phyloP scores from a whole-genome alignment of 2,113 vertebrate species.

The Cercopithecus mona region DNA sequence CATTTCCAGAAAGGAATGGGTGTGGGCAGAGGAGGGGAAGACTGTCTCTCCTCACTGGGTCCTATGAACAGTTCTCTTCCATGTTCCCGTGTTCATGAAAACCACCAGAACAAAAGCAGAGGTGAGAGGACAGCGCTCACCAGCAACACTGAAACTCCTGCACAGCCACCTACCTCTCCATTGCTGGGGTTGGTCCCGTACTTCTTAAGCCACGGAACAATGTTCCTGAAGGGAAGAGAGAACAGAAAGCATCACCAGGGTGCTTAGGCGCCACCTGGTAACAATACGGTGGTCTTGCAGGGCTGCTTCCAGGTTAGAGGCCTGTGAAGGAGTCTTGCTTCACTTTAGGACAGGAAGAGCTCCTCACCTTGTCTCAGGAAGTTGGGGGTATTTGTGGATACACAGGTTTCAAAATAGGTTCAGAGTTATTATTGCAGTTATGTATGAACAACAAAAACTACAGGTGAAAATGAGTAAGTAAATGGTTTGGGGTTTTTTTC shows the following conservation, averaged over 20 bases:
- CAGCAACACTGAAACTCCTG: neutral
- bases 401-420: neutral
- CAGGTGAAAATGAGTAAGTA: neutral
- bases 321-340: no score
- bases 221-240: constrained; percentile 88
- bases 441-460: neutral
- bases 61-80: neutral
- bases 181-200: constrained; percentile 95
- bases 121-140: no score
- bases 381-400: neutral
- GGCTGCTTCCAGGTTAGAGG: neutral
- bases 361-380: neutral
- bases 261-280: rapidly evolving
- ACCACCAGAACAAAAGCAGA: neutral
- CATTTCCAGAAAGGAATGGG: neutral
- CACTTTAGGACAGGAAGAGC: neutral
- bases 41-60: neutral
- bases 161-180: constrained; percentile 90
- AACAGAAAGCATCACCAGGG: neutral
- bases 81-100: rapidly evolving
- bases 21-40: no score
- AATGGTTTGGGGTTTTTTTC: no score
- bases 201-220: constrained; percentile 98
- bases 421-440: neutral
- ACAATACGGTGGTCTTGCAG: rapidly evolving